Evolutionary conservation across 2,113 vertebrate genomes (phyloP).

Genomic region (Pelmatolapia mariae): DNA sequence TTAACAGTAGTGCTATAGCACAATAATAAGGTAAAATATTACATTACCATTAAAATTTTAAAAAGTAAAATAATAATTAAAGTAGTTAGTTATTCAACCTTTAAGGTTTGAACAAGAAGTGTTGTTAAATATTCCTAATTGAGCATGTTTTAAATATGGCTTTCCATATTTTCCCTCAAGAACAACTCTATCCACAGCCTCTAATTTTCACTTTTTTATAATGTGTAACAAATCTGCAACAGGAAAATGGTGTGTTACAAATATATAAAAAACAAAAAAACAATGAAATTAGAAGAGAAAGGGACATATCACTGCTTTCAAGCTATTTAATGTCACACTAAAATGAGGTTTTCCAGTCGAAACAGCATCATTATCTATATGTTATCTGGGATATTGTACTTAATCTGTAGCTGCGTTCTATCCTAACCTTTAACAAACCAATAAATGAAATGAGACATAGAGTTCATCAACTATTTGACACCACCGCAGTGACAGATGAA

Average conservation of each 20-base stretch:
- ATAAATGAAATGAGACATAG: slow-evolving; percentile 40
- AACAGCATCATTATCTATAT: slow-evolving; percentile 18
- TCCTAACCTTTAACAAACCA: slow-evolving; percentile 49
- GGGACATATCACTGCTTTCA: neutral
- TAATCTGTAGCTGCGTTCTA: slow-evolving; percentile 22
- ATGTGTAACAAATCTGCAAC: slow-evolving; percentile 17
- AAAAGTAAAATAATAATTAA: neutral
- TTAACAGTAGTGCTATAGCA: neutral
- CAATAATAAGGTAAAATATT: neutral
- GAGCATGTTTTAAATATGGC: neutral
- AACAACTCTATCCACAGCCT: neutral
- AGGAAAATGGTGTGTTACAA: slow-evolving; percentile 23
- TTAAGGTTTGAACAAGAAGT: neutral
- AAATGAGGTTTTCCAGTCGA: slow-evolving; percentile 8
- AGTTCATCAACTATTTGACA: slow-evolving; percentile 25
- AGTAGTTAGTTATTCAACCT: neutral
- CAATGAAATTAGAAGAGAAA: neutral
- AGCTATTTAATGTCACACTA: slow-evolving; percentile 41
- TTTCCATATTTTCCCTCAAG: neutral
- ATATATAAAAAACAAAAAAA: neutral
- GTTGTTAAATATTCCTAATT: neutral
- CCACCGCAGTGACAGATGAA: neutral
- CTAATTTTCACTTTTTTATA: neutral
- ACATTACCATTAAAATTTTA: neutral
- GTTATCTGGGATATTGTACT: slow-evolving; percentile 14